Evolutionary conservation across 2,888 invertebrate species (phyloP), one percentile per base, ranked within the genome.

Genomic region (Chalcosyrphus nemorum): DNA sequence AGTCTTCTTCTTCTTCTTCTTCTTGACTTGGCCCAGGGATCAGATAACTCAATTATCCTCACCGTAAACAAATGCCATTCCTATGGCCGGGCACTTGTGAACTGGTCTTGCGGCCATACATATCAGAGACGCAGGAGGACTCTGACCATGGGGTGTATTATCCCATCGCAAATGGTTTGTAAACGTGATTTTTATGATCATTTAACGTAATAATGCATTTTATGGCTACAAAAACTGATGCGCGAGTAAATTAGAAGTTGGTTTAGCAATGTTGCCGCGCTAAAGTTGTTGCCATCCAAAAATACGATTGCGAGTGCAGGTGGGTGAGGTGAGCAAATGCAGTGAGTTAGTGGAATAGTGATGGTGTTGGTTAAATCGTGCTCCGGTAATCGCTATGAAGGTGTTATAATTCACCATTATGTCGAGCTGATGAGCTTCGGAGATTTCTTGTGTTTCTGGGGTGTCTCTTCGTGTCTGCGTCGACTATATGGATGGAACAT

Each of bases 111-210:
- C 29, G 32, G 45, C 57, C 29, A 4, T 24, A 2, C 24, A 4
- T n/a, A 61, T 52, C 59, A 7, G 21, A 52, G 57, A 45, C 59
- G 52, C 45, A 24, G n/a, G 56, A 11, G 68, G 56, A 47, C 21
- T 45, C 45, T 47, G 65, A 61, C 66, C 59, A 61, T 89, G 89
- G 89, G 89, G 89, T n/a, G n/a, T 90, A 89, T 89, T 89, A 89
- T 89, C 88, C 89, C 89, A 87, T 41, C 89, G 89, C 89, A 90
- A 90, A 90, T 89, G 90, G 89, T 89, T 90, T 90, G 90, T 90
- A 90, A 90, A 90, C 90, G 89, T 90, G 89, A 89, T 89, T 90
- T 90, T 90, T 89, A 90, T 90, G 89, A 89, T 89, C 90, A 90
- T 90, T 90, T 90, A 90, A 89, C 90, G 90, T 90, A 90, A 90